Conservation (phyloP, 92 coral and sea anemone species). For the Epizoanthus rinbou region DNA sequence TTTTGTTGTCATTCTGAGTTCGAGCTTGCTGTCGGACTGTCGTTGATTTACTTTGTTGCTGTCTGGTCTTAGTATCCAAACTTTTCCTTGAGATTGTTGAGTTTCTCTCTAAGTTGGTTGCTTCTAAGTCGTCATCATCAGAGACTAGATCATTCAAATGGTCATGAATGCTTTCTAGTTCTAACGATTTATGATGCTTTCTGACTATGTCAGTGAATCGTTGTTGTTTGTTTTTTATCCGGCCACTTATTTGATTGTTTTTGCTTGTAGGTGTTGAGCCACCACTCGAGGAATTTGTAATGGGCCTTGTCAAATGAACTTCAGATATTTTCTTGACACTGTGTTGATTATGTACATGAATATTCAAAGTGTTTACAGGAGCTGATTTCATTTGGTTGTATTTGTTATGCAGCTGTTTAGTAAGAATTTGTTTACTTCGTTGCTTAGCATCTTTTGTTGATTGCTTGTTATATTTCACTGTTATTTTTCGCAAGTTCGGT, state of each 20-base stretch:
- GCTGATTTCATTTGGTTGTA: not conserved
- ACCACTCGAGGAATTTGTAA: not conserved
- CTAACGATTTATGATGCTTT: not conserved
- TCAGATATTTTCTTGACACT: not conserved
- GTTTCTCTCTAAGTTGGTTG: not conserved
- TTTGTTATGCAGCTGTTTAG: not conserved
- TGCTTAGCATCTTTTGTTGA: not conserved
- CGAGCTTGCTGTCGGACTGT: not conserved
- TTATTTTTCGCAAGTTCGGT: not conserved
- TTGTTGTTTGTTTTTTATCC: not conserved
- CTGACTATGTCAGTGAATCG: not conserved
- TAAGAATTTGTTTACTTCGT: not conserved
- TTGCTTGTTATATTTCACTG: not conserved
- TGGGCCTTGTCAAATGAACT: not conserved
- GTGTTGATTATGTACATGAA: not conserved
- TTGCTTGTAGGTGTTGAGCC: not conserved
- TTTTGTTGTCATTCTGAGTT: not conserved
- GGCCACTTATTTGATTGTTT: not conserved
- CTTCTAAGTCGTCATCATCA: conserved; percentile 13
- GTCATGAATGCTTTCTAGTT: not conserved
- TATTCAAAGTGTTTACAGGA: not conserved
- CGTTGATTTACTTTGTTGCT: not conserved
- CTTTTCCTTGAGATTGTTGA: not conserved
- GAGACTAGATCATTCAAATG: conserved; percentile 24
- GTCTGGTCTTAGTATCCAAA: not conserved